Conservation (phyloP, 1,140 invertebrate genomes). For the Meloidogyne hapla region DNA sequence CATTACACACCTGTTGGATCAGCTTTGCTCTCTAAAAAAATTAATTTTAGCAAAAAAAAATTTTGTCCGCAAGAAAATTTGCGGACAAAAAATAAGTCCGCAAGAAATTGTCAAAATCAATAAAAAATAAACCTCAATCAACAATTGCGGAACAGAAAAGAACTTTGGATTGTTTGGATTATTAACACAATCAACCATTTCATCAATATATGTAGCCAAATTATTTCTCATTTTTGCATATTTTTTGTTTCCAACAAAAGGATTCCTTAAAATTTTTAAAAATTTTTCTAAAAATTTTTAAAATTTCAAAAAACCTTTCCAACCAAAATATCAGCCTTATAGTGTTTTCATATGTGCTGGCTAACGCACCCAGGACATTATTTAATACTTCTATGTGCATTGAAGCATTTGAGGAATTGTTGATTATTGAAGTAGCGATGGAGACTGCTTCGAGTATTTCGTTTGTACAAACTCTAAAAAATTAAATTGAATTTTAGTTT, state of each 20-base stretch:
- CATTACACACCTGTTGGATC: constrained; percentile 34
- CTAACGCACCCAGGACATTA: constrained; percentile 36
- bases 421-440: constrained; percentile 44
- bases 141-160: constrained; percentile 47
- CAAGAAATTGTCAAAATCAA: not conserved
- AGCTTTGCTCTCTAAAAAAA: constrained; percentile 38
- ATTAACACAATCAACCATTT: constrained; percentile 48
- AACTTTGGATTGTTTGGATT: constrained; percentile 49
- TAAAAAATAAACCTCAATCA: constrained; percentile 35
- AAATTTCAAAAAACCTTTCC: constrained; percentile 34
- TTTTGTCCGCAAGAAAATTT: too few species aligned
- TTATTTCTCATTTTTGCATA: constrained; percentile 12
- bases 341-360: constrained; percentile 42
- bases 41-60: constrained; percentile 1
- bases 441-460: constrained; percentile 44
- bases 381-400: constrained; percentile 45
- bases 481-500: not conserved
- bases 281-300: not conserved
- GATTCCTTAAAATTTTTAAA: constrained; percentile 13
- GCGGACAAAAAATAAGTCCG: too few species aligned
- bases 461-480: constrained; percentile 26
- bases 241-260: constrained; percentile 19
- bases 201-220: constrained; percentile 25
- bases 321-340: constrained; percentile 48
- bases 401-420: constrained; percentile 35